Base-by-base conservation (phyloP, 2,797 vertebrate genomes). In the Thripadectes ignobilis region DNA sequence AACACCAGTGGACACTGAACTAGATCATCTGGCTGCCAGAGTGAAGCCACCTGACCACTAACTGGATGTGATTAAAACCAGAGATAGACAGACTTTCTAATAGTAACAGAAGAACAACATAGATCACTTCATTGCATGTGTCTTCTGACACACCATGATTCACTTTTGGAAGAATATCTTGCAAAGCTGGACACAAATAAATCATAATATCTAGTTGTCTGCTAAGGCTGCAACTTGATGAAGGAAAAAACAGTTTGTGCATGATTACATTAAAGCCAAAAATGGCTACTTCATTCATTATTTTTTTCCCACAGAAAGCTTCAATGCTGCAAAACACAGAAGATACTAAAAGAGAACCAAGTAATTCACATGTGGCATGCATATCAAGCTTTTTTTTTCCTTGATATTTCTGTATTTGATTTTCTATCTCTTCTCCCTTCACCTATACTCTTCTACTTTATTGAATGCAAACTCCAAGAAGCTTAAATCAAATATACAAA, bases 401-500 rank as follows among this genome's bases (percentile, higher is more conserved):
- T 66, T 36, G 16, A 41, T 78, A 81, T 92, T 92, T 88, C 74
- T 90, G 62, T 49, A 59, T 7, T 78, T 58, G 62, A 63, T 89
- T 93, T 87, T 77, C 75, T 82, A 11, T 73, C 41, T 95, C 54
- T 93, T 92, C 45, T 88, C 55, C 32, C 48, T 89, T 84, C 73
- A 90, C 76, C 82, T 92, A 3, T 55, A 85, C 12, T 76, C 39
- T 80, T 78, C 62, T 68, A 39, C 58, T 84, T 91, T 91, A 92
- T 76, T 88, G 83, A 97, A 90, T 94, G 71, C 78, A 92, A 95
- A 93, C 92, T 93, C 62, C 66, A 68, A 90, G 61, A 92, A 94
- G 71, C 71, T 93, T 79, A 94, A 88, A 93, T 93, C 95, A 96
- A 96, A 92, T 95, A 95, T 39, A 92, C 26, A 86, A 92, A 82